A percentile compares a stretch with the other conserved stretches of the same genome.
Conservation (phyloP, 2,888 invertebrate species). For the Lordiphosa fenestrarum region DNA sequence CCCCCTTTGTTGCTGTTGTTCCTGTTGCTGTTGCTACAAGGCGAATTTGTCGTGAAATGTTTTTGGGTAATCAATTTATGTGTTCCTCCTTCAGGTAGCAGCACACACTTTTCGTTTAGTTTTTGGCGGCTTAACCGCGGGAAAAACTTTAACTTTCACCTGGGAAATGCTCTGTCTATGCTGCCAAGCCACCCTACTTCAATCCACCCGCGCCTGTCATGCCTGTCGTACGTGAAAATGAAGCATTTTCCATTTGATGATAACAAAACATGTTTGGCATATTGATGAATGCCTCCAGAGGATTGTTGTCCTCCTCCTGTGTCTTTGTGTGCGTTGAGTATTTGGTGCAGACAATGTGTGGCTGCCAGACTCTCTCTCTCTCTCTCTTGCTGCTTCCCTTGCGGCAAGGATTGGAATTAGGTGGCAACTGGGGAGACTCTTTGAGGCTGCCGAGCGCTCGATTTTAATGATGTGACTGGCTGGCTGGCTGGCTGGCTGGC, state of each 20-base stretch:
- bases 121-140: slow-evolving; percentile 25
- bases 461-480: slow-evolving; percentile 73
- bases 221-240: slow-evolving; percentile 70
- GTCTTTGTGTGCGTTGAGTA: slow-evolving; percentile 15
- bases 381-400: slow-evolving; percentile 21
- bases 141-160: slow-evolving; percentile 43
- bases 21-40: slow-evolving; percentile 25
- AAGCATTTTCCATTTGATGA: slow-evolving; percentile 75
- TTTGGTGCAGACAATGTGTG: slow-evolving; percentile 5
- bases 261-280: slow-evolving; percentile 75
- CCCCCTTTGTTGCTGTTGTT: slow-evolving; percentile 51
- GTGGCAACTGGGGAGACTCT: slow-evolving; percentile 31
- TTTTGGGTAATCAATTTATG: slow-evolving; percentile 67
- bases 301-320: slow-evolving; percentile 40
- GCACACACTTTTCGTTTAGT: slow-evolving; percentile 17
- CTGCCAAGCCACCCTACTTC: too few relatives aligned
- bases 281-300: slow-evolving; percentile 73
- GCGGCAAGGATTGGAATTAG: slow-evolving; percentile 72
- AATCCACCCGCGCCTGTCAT: background rate
- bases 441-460: slow-evolving; percentile 38
- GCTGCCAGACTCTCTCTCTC: background rate
- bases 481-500: slow-evolving; percentile 34
- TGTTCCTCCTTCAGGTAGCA: slow-evolving; percentile 39
- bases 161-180: slow-evolving; percentile 43
- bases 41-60: slow-evolving; percentile 71